Percentiles rank a stretch among this genome's conserved stretches.
Conservation (phyloP, 1,140 invertebrate species). For the Parapsyche elsis region DNA sequence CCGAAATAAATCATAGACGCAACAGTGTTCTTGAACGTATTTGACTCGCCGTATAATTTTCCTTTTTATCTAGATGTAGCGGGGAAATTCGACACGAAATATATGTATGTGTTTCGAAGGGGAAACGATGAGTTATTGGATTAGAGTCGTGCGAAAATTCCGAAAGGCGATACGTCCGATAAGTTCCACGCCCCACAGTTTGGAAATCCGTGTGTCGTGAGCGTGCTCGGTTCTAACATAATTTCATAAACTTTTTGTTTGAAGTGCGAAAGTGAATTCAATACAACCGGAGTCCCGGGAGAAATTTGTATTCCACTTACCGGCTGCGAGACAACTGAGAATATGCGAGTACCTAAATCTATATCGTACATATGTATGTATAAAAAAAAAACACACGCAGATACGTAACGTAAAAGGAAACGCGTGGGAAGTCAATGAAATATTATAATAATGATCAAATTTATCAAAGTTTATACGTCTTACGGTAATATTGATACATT, state of each 20-base stretch:
- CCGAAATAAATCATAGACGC: not conserved
- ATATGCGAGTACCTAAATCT: not conserved
- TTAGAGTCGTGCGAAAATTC: conserved; percentile 18
- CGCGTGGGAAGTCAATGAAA: too few relatives aligned
- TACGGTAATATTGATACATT: too few relatives aligned
- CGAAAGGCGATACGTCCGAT: not conserved
- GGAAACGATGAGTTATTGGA: not conserved
- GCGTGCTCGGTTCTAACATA: not conserved
- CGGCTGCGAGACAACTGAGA: not conserved
- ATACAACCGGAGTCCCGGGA: conserved; percentile 1
- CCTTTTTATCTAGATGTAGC: too few relatives aligned
- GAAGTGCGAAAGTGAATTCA: conserved; percentile 30
- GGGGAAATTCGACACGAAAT: too few relatives aligned
- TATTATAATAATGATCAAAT: too few relatives aligned
- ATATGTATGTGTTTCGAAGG: too few relatives aligned
- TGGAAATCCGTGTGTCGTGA: not conserved
- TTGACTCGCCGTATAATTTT: too few relatives aligned
- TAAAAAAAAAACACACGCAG: not conserved
- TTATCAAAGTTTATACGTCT: too few relatives aligned
- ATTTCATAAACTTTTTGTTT: conserved; percentile 32
- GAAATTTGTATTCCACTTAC: conserved; percentile 30
- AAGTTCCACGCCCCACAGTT: not conserved
- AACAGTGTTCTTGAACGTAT: conserved; percentile 1
- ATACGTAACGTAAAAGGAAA: not conserved
- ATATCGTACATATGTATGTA: not conserved